Evolutionary conservation across 1,140 invertebrate genomes (phyloP), one percentile per base, ranked within the genome.

Genomic region (Drosophila ogumai): DNA sequence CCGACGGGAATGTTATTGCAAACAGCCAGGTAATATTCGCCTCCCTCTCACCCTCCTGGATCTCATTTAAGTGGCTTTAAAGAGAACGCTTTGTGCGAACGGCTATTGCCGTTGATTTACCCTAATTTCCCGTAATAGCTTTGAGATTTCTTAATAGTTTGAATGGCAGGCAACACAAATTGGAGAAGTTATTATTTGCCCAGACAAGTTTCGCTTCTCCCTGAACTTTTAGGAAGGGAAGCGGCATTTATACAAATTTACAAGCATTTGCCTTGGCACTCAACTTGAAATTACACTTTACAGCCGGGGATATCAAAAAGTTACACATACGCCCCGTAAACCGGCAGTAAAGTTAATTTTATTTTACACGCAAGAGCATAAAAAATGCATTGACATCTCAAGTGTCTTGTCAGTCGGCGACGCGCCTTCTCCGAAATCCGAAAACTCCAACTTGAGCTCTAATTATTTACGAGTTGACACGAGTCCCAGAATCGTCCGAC

Each of bases 381-480:
- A 73, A 72, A 73, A 50, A 72, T 73, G 69, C 69, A 73, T 38
- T 32, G 67, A 58, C 44, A 41, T 28, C 69, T 73, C 52, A 58
- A 75, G 72, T 75, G 54, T 58, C 73, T 75, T 75, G 52, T 66
- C 72, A 64, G 36, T 25, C 15, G 47, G 38, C 12, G 44, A 12
- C n/a, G n/a, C 15, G 38, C n/a, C 31, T 36, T 34, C 66, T 63
- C 64, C 34, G 1, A 59, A 81, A 40, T 34, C 34, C 28, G 1
- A 59, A 81, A 44, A 46, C 50, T 59, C 67, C 44, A 15, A 49
- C 36, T 59, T 50, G 63, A 73, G 47, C 61, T 65, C 82, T 90
- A 90, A 88, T 88, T 88, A 88, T 88, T 88, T 88, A 88, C 84
- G 81, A 76, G 61, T 67, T 38, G 68, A 34, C 68, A 36, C 28